Evolutionary conservation across 2,113 vertebrate genomes (phyloP).

Genomic region (Ibidorhyncha struthersii): DNA sequence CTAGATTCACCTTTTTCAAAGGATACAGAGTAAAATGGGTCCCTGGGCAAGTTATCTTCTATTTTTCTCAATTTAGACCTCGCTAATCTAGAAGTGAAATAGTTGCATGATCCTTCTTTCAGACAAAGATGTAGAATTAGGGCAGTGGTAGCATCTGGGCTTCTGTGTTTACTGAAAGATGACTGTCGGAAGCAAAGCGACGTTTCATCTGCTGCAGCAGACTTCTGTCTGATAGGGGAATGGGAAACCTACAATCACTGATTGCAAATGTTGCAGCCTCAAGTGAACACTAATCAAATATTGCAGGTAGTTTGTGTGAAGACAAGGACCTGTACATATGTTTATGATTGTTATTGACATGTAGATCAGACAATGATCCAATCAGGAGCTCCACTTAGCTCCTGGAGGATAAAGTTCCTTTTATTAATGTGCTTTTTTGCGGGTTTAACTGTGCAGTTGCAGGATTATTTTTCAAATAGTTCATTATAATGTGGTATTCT

Average conservation of each 20-base stretch:
- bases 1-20: background rate
- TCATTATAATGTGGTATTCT: background rate
- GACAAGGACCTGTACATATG: accelerated
- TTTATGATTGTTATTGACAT: background rate
- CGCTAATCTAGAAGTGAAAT: background rate
- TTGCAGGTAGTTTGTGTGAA: background rate
- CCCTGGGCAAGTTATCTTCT: background rate
- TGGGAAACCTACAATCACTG: background rate
- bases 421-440: background rate
- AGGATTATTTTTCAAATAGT: background rate
- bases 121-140: background rate
- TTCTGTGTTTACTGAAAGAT: background rate
- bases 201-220: background rate
- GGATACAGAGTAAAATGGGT: background rate
- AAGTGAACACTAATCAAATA: background rate
- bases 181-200: background rate
- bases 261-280: background rate
- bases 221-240: background rate
- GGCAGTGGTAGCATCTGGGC: background rate
- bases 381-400: background rate
- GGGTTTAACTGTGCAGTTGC: background rate
- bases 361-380: background rate
- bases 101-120: background rate
- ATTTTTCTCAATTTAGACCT: background rate
- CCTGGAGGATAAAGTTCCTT: background rate